phyloP scores from a whole-genome alignment of 1,140 invertebrate genomes.

The Battus philenor region DNA sequence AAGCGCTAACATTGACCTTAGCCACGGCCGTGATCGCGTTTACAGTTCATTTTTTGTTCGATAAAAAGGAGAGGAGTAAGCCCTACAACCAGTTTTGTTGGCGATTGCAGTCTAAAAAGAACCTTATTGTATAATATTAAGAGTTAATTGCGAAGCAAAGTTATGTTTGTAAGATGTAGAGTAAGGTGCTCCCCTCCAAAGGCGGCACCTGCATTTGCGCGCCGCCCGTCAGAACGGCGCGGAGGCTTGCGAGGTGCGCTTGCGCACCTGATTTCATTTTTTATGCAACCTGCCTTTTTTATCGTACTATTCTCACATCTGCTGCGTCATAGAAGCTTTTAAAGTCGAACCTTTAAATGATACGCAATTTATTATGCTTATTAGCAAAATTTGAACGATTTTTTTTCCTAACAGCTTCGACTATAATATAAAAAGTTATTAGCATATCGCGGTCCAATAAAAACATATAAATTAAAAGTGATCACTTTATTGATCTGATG shows the following conservation, averaged over 20 bases:
- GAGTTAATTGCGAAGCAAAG: constrained; percentile 11
- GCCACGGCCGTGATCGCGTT: constrained; percentile 73
- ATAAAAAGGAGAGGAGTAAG: constrained; percentile 76
- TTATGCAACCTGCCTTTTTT: constrained; percentile 45
- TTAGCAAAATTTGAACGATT: constrained; percentile 1
- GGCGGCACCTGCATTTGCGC: constrained; percentile 68
- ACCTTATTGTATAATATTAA: constrained; percentile 19
- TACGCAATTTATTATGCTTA: constrained; percentile 16
- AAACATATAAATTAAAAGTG: too few species aligned
- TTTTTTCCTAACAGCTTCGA: too few species aligned
- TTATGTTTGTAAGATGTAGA: constrained; percentile 62
- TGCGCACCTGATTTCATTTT: constrained; percentile 53
- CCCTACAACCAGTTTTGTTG: constrained; percentile 41
- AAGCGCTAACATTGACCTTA: constrained; percentile 76
- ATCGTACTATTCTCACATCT: constrained; percentile 30
- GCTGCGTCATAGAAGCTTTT: constrained; percentile 22
- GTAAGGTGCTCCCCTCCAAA: constrained; percentile 71
- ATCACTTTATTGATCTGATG: too few species aligned
- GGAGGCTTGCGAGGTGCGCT: constrained; percentile 37
- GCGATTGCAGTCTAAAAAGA: constrained; percentile 3
- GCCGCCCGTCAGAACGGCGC: constrained; percentile 58
- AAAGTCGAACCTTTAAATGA: constrained; percentile 7
- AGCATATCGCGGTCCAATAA: too few species aligned
- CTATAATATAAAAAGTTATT: too few species aligned
- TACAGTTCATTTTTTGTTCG: constrained; percentile 76